Percentiles rank a stretch among this genome's conserved stretches.
Evolutionary conservation across 2,797 vertebrate species (phyloP).

Genomic region (Sebastes kiyomatsui): DNA sequence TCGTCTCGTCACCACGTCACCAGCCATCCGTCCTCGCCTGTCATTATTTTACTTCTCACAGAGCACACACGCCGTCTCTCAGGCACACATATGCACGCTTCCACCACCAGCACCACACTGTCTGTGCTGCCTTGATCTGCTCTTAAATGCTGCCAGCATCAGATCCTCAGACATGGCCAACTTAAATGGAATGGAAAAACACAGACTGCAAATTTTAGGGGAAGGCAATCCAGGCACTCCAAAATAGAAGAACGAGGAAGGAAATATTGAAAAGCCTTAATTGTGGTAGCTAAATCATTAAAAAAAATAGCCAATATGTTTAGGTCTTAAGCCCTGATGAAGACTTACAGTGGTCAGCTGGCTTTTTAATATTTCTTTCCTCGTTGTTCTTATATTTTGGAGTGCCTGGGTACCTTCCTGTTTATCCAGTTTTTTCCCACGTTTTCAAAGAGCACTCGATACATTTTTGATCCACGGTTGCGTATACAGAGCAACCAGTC

Average conservation of each 20-base stretch:
- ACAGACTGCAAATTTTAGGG: background rate
- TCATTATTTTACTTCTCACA: conserved; percentile 75
- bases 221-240: background rate
- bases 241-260: background rate
- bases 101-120: conserved; percentile 32
- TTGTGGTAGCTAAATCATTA: background rate
- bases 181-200: conserved; percentile 22
- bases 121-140: conserved; percentile 56
- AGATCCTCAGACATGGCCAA: conserved; percentile 40
- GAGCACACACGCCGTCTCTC: conserved; percentile 56
- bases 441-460: too few relatives aligned
- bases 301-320: background rate
- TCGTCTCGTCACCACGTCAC: conserved; percentile 63
- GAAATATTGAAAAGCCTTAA: background rate
- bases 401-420: background rate
- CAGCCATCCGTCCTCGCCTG: conserved; percentile 66
- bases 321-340: background rate
- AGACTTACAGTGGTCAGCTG: background rate
- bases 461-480: too few relatives aligned
- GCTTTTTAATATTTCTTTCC: background rate
- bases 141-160: conserved; percentile 48
- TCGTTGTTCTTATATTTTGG: background rate
- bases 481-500: too few relatives aligned
- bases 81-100: conserved; percentile 45
- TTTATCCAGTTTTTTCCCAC: too few relatives aligned